These are phyloP conservation scores for Brachionus sp. DNA, from an alignment of 1,140 invertebrate genomes.

Conservation along the genomic window DNA sequence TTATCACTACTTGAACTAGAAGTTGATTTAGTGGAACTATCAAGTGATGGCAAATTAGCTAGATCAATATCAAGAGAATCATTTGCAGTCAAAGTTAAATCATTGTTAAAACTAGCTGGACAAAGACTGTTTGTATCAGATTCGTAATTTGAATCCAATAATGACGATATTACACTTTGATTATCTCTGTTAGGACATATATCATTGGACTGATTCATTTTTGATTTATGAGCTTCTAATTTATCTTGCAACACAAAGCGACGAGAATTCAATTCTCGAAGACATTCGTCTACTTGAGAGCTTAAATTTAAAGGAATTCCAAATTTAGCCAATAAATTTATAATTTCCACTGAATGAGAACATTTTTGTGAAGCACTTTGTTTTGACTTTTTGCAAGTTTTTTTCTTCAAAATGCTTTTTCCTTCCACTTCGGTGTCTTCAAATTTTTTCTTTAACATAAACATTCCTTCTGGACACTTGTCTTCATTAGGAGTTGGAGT, in stretches of 20 bases:
- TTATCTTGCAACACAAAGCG: background rate
- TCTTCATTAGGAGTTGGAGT: background rate
- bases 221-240: background rate
- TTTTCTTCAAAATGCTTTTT: background rate
- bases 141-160: constrained; percentile 9
- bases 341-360: constrained; percentile 31
- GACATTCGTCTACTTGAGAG: constrained; percentile 23
- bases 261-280: background rate
- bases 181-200: background rate
- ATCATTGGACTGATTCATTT: background rate
- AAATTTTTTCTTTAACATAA: constrained; percentile 12
- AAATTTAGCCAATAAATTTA: constrained; percentile 24
- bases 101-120: background rate
- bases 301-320: constrained; percentile 18
- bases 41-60: background rate
- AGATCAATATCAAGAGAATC: background rate
- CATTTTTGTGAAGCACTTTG: background rate
- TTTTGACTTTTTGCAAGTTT: constrained; percentile 9
- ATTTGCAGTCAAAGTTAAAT: constrained; percentile 4
- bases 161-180: constrained; percentile 21
- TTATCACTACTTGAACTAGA: constrained; percentile 16
- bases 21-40: background rate
- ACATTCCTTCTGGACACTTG: background rate
- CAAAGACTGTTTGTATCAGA: background rate
- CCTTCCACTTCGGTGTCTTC: background rate